Base-by-base conservation (phyloP, 2,888 invertebrate species). In the Choreutis nemorana region DNA sequence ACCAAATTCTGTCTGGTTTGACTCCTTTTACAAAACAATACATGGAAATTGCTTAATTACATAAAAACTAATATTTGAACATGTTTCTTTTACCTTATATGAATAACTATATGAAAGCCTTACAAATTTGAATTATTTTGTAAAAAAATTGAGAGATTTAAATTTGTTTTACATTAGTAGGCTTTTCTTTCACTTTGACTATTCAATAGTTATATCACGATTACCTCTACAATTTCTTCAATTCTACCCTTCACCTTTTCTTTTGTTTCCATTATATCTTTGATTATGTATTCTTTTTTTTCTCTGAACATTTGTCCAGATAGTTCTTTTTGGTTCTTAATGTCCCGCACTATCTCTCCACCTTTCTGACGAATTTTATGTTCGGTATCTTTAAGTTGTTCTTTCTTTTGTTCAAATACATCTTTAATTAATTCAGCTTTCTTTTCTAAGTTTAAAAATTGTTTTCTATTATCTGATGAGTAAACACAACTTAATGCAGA, bases 141-240 rank as follows among this genome's bases (percentile, higher is more conserved):
- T 15, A 18, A 28, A 22, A 26, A 23, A 8, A 27, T 27, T n/a
- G n/a, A n/a, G n/a, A n/a, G n/a, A n/a, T n/a, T n/a, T n/a, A n/a
- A n/a, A n/a, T n/a, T n/a, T n/a, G n/a, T n/a, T n/a, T n/a, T n/a
- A n/a, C n/a, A n/a, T n/a, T n/a, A n/a, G n/a, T n/a, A n/a, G n/a
- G n/a, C n/a, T n/a, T n/a, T n/a, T n/a, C n/a, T n/a, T n/a, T n/a
- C n/a, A n/a, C n/a, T n/a, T n/a, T n/a, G n/a, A n/a, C n/a, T n/a
- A n/a, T n/a, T n/a, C n/a, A n/a, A n/a, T n/a, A n/a, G n/a, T n/a
- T n/a, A n/a, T n/a, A n/a, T n/a, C n/a, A n/a, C n/a, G n/a, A n/a
- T n/a, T 59, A 84, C 88, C 68, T 89, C 90, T 37, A 91, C 86
- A 41, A 88, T 87, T 59, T 85, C 86, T 53, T 88, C 89, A 42